phyloP scores from a whole-genome alignment of 2,113 vertebrate genomes.

The Cyphomyrus plagiostoma region DNA sequence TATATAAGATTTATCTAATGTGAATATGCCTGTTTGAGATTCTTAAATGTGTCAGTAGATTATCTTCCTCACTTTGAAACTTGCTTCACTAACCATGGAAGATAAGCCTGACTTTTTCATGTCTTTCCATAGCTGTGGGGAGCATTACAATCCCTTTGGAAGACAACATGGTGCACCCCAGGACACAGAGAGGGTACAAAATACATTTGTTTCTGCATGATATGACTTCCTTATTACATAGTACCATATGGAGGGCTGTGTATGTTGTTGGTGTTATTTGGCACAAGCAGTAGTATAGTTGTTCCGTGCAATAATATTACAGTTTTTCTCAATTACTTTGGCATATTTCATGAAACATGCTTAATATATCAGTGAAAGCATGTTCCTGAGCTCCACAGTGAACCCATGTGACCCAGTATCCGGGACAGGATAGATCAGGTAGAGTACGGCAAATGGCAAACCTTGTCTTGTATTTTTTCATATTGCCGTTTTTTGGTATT shows the following conservation, averaged over 20 bases:
- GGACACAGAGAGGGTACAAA: conserved; percentile 69
- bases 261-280: not conserved
- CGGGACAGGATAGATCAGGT: not conserved
- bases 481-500: not conserved
- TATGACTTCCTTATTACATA: not conserved
- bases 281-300: not conserved
- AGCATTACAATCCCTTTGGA: conserved; percentile 78
- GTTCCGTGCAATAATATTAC: not conserved
- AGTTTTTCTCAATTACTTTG: not conserved
- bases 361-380: not conserved
- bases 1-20: not conserved
- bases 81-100: not conserved
- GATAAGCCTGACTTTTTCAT: not conserved
- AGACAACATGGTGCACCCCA: conserved; percentile 67
- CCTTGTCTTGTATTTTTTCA: not conserved
- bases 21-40: not conserved
- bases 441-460: not conserved
- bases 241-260: not conserved
- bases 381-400: not conserved
- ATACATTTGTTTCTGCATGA: not conserved
- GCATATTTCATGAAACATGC: not conserved
- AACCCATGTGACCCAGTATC: not conserved
- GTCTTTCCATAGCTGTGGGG: conserved; percentile 68
- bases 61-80: not conserved
- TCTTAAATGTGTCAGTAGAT: not conserved